Conservation (phyloP, 2,888 invertebrate species). For the Caenorhabditis afra region DNA sequence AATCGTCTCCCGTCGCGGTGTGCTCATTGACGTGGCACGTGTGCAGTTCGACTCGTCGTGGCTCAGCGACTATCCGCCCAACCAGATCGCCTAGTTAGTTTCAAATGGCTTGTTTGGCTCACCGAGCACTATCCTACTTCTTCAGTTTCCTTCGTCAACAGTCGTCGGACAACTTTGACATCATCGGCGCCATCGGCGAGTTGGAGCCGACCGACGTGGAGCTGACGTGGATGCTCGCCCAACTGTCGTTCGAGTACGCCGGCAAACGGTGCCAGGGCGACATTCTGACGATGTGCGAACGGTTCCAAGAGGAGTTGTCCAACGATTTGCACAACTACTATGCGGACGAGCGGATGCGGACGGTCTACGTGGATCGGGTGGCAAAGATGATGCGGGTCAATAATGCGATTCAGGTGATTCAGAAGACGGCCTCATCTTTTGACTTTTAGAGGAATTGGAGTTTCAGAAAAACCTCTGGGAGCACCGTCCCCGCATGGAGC, state of each 20-base stretch:
- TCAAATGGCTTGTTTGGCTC: background rate
- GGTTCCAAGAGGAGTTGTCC: constrained; percentile 16
- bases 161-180: constrained; percentile 20
- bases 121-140: background rate
- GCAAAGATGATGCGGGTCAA: constrained; percentile 60
- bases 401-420: constrained; percentile 44
- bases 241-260: constrained; percentile 51
- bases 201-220: constrained; percentile 37
- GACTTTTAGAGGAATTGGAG: no score
- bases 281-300: background rate
- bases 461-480: constrained; percentile 57
- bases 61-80: constrained; percentile 26
- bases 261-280: constrained; percentile 43
- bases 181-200: constrained; percentile 36
- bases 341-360: constrained; percentile 5
- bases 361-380: constrained; percentile 51
- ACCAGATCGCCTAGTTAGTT: constrained; percentile 17
- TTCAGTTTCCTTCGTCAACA: constrained; percentile 29
- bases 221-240: constrained; percentile 57
- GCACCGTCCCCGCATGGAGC: constrained; percentile 44
- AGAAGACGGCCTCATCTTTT: constrained; percentile 1
- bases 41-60: constrained; percentile 39
- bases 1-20: constrained; percentile 27
- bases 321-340: constrained; percentile 27
- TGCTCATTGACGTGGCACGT: constrained; percentile 13